phyloP scores from a whole-genome alignment of 2,888 invertebrate species.

The Poecilobothrus nobilitatus region DNA sequence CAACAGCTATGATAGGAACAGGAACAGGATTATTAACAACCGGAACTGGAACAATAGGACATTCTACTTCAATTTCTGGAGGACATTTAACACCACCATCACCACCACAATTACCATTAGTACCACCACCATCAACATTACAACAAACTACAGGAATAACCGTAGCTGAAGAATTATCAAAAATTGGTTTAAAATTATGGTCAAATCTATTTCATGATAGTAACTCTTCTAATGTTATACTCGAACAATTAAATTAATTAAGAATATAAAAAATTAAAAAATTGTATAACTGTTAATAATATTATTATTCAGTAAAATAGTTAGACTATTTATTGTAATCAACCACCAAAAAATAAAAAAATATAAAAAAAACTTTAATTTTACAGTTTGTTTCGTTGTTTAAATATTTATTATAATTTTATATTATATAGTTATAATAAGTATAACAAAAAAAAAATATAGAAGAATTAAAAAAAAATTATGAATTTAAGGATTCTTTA shows the following conservation, averaged over 20 bases:
- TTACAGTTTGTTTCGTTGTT: neutral
- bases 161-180: conserved; percentile 2
- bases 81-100: conserved; percentile 7
- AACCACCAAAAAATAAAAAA: neutral
- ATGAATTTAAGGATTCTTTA: too few relatives aligned
- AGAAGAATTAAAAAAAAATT: too few relatives aligned
- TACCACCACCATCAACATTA: neutral
- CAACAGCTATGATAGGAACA: neutral
- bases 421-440: too few relatives aligned
- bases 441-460: too few relatives aligned
- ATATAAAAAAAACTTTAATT: neutral
- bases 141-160: neutral
- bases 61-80: conserved; percentile 3
- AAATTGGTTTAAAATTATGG: conserved; percentile 1
- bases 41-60: conserved; percentile 15
- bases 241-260: neutral
- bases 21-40: conserved; percentile 21
- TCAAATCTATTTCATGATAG: neutral
- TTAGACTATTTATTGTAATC: neutral
- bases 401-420: neutral
- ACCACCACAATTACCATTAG: conserved; percentile 5
- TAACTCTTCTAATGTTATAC: conserved; percentile 1
- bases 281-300: neutral
- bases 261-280: neutral
- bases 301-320: neutral